A percentile compares a stretch with the other conserved stretches of the same genome.
Conservation (phyloP, 2,113 vertebrate species). For the Colaptes auratus region DNA sequence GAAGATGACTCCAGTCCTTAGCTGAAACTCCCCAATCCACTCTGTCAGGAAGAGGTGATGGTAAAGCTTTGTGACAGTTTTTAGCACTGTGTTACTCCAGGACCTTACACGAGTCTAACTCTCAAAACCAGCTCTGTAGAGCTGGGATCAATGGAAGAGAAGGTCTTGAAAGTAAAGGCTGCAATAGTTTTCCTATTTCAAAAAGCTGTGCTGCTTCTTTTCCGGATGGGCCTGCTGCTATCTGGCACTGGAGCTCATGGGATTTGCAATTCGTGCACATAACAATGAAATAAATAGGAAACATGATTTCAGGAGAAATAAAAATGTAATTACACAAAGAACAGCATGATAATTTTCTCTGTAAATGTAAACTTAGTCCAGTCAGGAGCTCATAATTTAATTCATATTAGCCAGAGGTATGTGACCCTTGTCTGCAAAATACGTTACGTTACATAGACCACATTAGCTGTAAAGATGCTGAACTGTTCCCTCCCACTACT, state of each 20-base stretch:
- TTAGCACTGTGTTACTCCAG: too few relatives aligned
- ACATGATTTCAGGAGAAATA: not conserved
- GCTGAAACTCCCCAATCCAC: not conserved
- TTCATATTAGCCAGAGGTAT: not conserved
- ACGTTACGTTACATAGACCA: not conserved
- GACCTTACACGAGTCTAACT: not conserved
- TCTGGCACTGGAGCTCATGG: not conserved
- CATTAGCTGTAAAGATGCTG: slow-evolving; percentile 5
- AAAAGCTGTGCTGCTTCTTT: not conserved
- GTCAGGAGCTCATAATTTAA: not conserved
- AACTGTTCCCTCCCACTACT: not conserved
- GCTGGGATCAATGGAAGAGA: not conserved
- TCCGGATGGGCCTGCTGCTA: not conserved
- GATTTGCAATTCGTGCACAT: not conserved
- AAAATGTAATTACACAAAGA: not conserved
- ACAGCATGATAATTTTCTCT: not conserved
- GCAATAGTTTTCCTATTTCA: not conserved
- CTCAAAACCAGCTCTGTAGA: not conserved
- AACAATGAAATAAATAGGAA: not conserved
- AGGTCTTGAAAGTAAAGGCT: not conserved
- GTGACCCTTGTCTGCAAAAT: not conserved
- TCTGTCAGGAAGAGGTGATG: not conserved
- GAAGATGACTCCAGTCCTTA: not conserved
- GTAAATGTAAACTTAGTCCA: not conserved
- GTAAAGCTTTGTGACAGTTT: not conserved